A percentile compares a stretch with the other conserved stretches of the same genome.
phyloP scores from a whole-genome alignment of 2,797 vertebrate species.

The Myotis vivesi region DNA sequence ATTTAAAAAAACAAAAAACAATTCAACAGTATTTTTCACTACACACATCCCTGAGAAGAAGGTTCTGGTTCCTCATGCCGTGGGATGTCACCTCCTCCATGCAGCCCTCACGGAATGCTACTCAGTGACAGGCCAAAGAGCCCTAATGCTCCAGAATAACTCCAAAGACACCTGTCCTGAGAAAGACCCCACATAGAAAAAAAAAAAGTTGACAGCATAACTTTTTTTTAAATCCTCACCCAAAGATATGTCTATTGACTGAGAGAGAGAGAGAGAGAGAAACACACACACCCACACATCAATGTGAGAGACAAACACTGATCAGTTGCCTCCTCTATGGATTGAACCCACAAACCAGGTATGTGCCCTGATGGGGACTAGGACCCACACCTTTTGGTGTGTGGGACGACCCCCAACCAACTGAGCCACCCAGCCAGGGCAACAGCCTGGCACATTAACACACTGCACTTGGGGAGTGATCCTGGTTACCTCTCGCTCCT shows the following conservation, averaged over 20 bases:
- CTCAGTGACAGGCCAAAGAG: no score
- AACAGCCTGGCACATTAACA: fast-evolving
- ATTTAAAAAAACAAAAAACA: background rate
- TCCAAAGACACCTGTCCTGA: background rate
- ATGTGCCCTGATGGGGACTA: no score
- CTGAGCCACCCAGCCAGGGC: no score
- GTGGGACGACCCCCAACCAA: no score
- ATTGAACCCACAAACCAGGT: no score
- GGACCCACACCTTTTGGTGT: no score
- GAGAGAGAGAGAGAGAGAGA: no score
- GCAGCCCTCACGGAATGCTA: background rate
- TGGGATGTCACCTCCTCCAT: background rate
- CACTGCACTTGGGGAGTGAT: background rate
- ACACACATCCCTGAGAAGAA: background rate
- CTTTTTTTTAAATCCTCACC: no score
- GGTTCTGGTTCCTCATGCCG: background rate
- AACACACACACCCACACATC: no score
- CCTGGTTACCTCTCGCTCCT: background rate
- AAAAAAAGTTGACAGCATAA: background rate
- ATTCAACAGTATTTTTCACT: background rate
- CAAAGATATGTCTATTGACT: no score
- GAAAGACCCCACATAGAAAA: background rate
- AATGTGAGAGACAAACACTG: no score
- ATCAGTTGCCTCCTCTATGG: no score
- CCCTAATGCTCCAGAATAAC: background rate